These are phyloP conservation scores for Agrotis exclamationis DNA, from an alignment of 2,888 invertebrate genomes.

Conservation along the genomic window DNA sequence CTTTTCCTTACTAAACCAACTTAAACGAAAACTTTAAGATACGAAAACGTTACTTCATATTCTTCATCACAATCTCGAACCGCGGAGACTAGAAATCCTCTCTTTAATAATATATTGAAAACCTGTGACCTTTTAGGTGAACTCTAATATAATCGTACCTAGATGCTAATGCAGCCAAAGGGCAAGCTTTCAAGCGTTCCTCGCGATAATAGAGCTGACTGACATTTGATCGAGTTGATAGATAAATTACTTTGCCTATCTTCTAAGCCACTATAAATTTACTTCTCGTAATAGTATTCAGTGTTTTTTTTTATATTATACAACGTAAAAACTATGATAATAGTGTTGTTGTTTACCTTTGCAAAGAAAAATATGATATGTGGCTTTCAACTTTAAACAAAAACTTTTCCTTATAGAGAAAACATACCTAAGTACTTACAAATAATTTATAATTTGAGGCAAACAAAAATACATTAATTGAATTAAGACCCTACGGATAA, in stretches of 20 bases:
- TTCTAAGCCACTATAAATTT: slow-evolving; percentile 3
- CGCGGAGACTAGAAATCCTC: slow-evolving; percentile 4
- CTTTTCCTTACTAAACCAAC: too few relatives aligned
- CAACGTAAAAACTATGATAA: not conserved
- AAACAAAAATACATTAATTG: not conserved
- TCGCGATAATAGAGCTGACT: slow-evolving; percentile 40
- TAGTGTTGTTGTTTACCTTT: not conserved
- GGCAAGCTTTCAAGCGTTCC: slow-evolving; percentile 20
- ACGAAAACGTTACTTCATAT: not conserved
- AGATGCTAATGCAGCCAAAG: slow-evolving; percentile 38
- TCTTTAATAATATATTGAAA: slow-evolving; percentile 22
- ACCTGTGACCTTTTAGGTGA: slow-evolving; percentile 31
- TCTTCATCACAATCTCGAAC: not conserved
- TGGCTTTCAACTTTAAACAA: not conserved
- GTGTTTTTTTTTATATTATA: not conserved
- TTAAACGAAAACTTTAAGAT: not conserved
- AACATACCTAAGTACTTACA: not conserved
- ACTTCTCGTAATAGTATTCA: not conserved
- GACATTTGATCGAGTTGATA: slow-evolving; percentile 47
- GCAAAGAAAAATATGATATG: not conserved
- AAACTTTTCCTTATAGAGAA: not conserved
- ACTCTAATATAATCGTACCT: slow-evolving; percentile 5
- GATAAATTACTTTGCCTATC: slow-evolving; percentile 20
- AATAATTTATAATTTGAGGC: not conserved
- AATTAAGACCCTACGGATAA: too few relatives aligned